Conservation (phyloP, 2,888 invertebrate genomes). For the Netelia virgata region DNA sequence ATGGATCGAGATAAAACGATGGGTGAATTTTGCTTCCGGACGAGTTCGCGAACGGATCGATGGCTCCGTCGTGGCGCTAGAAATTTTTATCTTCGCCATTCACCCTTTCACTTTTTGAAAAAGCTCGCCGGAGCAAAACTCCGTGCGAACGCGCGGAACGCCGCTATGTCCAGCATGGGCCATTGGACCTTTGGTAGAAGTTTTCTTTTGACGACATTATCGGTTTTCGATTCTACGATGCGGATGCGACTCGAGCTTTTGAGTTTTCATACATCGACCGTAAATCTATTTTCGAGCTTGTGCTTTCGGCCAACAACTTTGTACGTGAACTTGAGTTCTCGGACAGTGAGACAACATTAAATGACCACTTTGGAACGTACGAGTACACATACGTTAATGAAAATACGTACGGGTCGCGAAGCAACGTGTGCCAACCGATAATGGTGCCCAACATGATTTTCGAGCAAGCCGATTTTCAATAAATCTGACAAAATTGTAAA, state of each 20-base stretch:
- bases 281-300: constrained; percentile 61
- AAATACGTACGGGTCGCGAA: too few species aligned
- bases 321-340: constrained; percentile 7
- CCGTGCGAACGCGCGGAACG: constrained; percentile 34
- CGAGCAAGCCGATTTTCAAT: too few species aligned
- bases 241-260: constrained; percentile 38
- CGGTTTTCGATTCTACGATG: constrained; percentile 65
- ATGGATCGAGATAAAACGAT: background rate
- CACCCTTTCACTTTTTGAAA: constrained; percentile 26
- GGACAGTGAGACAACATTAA: too few species aligned
- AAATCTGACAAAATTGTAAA: too few species aligned
- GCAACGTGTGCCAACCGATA: too few species aligned
- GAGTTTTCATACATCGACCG: constrained; percentile 66
- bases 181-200: constrained; percentile 60
- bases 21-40: background rate
- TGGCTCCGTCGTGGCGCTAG: background rate
- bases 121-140: constrained; percentile 43
- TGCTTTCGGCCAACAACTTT: constrained; percentile 47
- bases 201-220: constrained; percentile 74
- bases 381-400: too few species aligned
- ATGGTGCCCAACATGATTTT: too few species aligned
- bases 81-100: background rate
- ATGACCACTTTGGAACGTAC: too few species aligned
- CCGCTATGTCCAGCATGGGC: constrained; percentile 50
- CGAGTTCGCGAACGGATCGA: background rate